Percentiles rank a stretch among this genome's conserved stretches.
Evolutionary conservation across 92 coral and sea anemone species (phyloP).

Genomic region (Phymanthus crucifer): DNA sequence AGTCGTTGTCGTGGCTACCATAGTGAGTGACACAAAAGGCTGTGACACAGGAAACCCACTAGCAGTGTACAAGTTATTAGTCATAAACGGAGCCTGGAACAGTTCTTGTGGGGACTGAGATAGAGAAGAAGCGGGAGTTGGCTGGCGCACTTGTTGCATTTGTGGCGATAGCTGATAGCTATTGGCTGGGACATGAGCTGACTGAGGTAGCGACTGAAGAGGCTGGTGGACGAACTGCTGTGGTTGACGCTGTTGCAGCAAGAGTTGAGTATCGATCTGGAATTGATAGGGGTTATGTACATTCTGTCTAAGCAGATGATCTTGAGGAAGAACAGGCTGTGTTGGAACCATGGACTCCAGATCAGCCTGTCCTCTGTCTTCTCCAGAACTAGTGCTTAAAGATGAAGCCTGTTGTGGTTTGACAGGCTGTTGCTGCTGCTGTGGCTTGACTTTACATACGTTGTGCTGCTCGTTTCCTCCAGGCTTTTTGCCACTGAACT

Average conservation of each 20-base stretch:
- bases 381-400: constrained; percentile 49
- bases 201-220: constrained; percentile 72
- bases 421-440: constrained; percentile 86
- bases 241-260: constrained; percentile 72
- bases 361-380: constrained; percentile 62
- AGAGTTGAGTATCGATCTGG: constrained; percentile 57
- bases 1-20: constrained; percentile 78
- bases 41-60: constrained; percentile 79
- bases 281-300: constrained; percentile 61
- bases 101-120: constrained; percentile 81
- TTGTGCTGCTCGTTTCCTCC: constrained; percentile 87
- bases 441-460: constrained; percentile 95
- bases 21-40: constrained; percentile 73
- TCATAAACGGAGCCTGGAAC: constrained; percentile 66
- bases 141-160: constrained; percentile 68
- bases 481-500: constrained; percentile 72
- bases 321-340: constrained; percentile 65
- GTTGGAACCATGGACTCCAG: constrained; percentile 58
- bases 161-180: constrained; percentile 51
- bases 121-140: constrained; percentile 82
- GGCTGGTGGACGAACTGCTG: constrained; percentile 72
- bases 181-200: constrained; percentile 55
- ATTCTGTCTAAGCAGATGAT: constrained; percentile 65
- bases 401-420: constrained; percentile 75
- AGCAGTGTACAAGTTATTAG: constrained; percentile 76